Conservation (phyloP, 2,888 invertebrate species). For the Apeira syringaria region DNA sequence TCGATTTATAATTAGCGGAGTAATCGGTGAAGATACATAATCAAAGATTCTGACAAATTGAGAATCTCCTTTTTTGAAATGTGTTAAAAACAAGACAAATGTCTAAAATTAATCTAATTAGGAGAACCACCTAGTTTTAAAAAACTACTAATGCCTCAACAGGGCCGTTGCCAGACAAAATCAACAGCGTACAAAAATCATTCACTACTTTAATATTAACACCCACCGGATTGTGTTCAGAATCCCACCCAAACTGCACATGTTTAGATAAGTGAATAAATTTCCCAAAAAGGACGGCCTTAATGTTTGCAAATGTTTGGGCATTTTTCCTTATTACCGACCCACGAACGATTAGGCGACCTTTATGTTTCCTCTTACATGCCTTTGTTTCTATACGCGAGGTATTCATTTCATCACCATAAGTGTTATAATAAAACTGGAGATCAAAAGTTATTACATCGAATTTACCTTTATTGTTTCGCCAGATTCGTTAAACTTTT, state of each 20-base stretch:
- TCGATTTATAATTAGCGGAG: no score
- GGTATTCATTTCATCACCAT: constrained; percentile 25
- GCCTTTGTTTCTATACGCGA: constrained; percentile 21
- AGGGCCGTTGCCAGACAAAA: neutral
- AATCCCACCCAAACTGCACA: constrained; percentile 16
- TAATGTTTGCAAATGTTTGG: constrained; percentile 27
- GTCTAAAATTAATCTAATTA: no score
- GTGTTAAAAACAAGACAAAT: no score
- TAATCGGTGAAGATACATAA: no score
- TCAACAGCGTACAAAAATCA: constrained; percentile 2
- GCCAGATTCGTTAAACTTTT: neutral
- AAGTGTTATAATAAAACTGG: constrained; percentile 21
- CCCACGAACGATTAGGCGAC: constrained; percentile 33
- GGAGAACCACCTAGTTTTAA: no score
- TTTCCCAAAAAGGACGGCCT: constrained; percentile 25
- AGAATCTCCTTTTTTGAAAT: no score
- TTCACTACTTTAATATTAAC: constrained; percentile 9
- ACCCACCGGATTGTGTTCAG: constrained; percentile 13
- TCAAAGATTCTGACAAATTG: no score
- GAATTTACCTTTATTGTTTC: constrained; percentile 12
- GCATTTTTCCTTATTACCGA: constrained; percentile 32
- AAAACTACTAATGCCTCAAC: no score
- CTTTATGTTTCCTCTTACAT: constrained; percentile 31
- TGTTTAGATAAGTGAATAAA: constrained; percentile 27
- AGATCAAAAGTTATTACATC: constrained; percentile 14